Base-by-base conservation (phyloP, 2,797 vertebrate species). In the Pempheris klunzingeri region DNA sequence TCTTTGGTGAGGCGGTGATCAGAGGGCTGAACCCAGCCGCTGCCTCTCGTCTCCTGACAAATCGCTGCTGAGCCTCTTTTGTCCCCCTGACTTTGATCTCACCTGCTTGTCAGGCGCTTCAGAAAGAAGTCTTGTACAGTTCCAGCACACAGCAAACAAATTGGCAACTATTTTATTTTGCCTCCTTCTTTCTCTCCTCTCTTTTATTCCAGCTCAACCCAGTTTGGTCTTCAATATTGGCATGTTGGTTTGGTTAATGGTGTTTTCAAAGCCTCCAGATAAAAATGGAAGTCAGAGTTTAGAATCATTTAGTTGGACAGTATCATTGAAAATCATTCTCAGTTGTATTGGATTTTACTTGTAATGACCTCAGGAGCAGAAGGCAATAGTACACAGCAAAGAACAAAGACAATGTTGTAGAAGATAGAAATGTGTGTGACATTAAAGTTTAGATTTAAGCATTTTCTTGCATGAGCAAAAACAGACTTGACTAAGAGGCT, bases 41-140 rank as follows among this genome's bases (percentile, higher is more conserved):
- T 96, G 95, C 95, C 95, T 96, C 95, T 96, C 94, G 93, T 97
- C 96, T 95, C 93, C 92, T 96, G 96, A 96, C 96, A 96, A 96
- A 97, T 97, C 96, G 92, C 95, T 92, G 95, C 95, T 96, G 96
- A 97, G 96, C 92, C 95, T 93, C 97, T 93, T 98, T 98, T 96
- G 97, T 98, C 95, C 91, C 57, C 58, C 15, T 66, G 83, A 89
- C 96, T 98, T 97, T 97, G 96, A 97, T 97, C 96, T 98, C 95
- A 97, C 97, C 96, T 97, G 96, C 96, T 95, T 97, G 96, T 97
- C 97, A 97, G 94, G 86, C 91, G 89, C 90, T 91, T 92, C 87
- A 88, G 94, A 95, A 95, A 95, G 94, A 95, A 93, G 92, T 92
- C 95, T 93, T 81, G 95, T 97, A 97, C 96, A 96, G 95, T 96